Percentiles rank a stretch among this genome's conserved stretches.
Evolutionary conservation across 2,113 vertebrate genomes (phyloP).

Genomic region (Gavialis gangeticus): DNA sequence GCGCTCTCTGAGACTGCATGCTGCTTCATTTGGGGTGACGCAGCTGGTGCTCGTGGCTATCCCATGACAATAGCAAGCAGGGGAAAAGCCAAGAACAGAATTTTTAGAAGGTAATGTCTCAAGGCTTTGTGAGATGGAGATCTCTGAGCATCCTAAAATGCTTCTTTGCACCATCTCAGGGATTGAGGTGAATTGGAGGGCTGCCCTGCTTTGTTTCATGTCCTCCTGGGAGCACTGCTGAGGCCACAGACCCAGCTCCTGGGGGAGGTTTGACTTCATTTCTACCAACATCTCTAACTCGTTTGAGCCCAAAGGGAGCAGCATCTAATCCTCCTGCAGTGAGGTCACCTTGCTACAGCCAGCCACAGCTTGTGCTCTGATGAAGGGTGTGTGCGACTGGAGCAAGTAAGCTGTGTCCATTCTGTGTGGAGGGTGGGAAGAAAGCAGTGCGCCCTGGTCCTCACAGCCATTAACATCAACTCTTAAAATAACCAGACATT

Average conservation of each 20-base stretch:
- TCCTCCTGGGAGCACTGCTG: not conserved
- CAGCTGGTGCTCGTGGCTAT: rapidly evolving
- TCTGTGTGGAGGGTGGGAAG: too few species aligned
- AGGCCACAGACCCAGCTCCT: not conserved
- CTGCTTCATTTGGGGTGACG: too few species aligned
- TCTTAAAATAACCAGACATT: too few species aligned
- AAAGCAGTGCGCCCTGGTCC: too few species aligned
- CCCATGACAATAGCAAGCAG: rapidly evolving
- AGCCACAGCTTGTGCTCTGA: too few species aligned
- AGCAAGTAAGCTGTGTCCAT: too few species aligned
- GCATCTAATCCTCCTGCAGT: too few species aligned
- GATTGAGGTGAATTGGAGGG: not conserved
- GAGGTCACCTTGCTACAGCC: too few species aligned
- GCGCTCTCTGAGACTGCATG: not conserved
- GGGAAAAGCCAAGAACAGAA: not conserved
- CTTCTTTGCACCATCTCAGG: not conserved
- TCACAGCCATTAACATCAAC: too few species aligned
- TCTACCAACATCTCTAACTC: not conserved
- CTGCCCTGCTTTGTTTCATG: not conserved
- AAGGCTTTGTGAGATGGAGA: not conserved
- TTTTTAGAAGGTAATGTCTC: not conserved
- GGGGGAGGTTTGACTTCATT: not conserved
- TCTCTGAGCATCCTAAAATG: not conserved
- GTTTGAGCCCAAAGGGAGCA: not conserved
- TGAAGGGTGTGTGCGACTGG: too few species aligned